A percentile compares a stretch with the other conserved stretches of the same genome.
Evolutionary conservation across 1,140 invertebrate species (phyloP).

Genomic region (Heliconius himera): DNA sequence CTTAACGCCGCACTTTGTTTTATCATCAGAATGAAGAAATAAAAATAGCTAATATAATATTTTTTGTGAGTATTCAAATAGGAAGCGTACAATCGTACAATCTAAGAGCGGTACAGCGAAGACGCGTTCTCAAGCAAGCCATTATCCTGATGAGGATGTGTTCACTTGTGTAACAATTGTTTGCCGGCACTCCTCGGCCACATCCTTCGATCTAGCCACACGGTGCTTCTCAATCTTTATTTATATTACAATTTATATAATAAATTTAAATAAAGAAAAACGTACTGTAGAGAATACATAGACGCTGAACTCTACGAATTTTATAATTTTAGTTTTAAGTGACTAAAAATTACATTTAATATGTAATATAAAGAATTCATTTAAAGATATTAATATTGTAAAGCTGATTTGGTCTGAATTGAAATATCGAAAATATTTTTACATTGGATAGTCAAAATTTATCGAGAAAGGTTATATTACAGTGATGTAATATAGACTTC

Average conservation of each 20-base stretch:
- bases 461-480: too few relatives aligned
- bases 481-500: too few relatives aligned
- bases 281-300: not conserved
- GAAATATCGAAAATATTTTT: too few relatives aligned
- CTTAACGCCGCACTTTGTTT: too few relatives aligned
- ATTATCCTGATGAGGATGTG: conserved; percentile 54
- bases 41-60: not conserved
- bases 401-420: too few relatives aligned
- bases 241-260: not conserved
- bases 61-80: conserved; percentile 18
- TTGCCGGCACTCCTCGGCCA: conserved; percentile 49
- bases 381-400: too few relatives aligned
- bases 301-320: too few relatives aligned
- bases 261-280: not conserved
- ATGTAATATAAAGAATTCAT: too few relatives aligned
- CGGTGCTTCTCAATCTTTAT: conserved; percentile 43
- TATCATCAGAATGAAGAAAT: not conserved
- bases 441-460: too few relatives aligned
- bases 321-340: too few relatives aligned
- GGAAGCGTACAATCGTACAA: conserved; percentile 35
- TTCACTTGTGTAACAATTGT: conserved; percentile 60
- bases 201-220: conserved; percentile 53
- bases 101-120: conserved; percentile 27
- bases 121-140: conserved; percentile 51
- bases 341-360: too few relatives aligned